These are phyloP conservation scores for Anser cygnoides DNA, from an alignment of 2,113 vertebrate species.

Conservation along the genomic window DNA sequence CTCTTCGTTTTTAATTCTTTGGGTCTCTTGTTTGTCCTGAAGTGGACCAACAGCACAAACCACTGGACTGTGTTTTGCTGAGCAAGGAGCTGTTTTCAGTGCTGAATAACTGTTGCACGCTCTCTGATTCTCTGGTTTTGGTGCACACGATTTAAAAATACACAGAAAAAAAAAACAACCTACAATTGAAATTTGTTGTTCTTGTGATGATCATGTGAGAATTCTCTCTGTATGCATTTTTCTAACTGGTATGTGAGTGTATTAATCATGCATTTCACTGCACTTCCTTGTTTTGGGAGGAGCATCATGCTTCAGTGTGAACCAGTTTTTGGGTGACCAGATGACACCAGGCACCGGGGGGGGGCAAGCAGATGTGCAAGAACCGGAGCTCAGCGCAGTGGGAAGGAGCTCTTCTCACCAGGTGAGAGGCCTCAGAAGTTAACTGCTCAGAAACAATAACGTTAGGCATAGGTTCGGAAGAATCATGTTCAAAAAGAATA, in stretches of 20 bases:
- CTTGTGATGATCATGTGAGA: not conserved
- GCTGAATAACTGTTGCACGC: not conserved
- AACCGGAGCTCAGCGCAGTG: slow-evolving; percentile 20
- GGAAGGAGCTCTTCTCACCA: slow-evolving; percentile 44
- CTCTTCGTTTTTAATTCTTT: slow-evolving; percentile 13
- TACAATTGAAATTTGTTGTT: not conserved
- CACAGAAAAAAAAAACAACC: not conserved
- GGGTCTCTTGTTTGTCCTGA: slow-evolving; percentile 49
- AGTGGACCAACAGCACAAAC: slow-evolving; percentile 75
- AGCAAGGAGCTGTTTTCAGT: slow-evolving; percentile 31
- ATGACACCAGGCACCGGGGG: not conserved
- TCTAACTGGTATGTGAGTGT: not conserved
- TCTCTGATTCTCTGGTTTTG: slow-evolving; percentile 16
- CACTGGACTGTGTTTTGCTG: slow-evolving; percentile 53
- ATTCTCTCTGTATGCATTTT: not conserved
- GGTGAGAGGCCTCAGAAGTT: slow-evolving; percentile 50
- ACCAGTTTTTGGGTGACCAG: slow-evolving; percentile 22
- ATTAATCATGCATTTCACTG: slow-evolving; percentile 23
- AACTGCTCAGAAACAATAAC: slow-evolving; percentile 21
- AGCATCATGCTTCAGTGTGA: not conserved
- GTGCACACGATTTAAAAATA: not conserved
- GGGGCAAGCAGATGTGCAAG: not conserved
- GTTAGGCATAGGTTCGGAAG: slow-evolving; percentile 21
- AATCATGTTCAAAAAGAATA: slow-evolving; percentile 37
- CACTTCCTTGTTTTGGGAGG: slow-evolving; percentile 19